Conservation (phyloP, 2,888 invertebrate species). For the Ormia ochracea region DNA sequence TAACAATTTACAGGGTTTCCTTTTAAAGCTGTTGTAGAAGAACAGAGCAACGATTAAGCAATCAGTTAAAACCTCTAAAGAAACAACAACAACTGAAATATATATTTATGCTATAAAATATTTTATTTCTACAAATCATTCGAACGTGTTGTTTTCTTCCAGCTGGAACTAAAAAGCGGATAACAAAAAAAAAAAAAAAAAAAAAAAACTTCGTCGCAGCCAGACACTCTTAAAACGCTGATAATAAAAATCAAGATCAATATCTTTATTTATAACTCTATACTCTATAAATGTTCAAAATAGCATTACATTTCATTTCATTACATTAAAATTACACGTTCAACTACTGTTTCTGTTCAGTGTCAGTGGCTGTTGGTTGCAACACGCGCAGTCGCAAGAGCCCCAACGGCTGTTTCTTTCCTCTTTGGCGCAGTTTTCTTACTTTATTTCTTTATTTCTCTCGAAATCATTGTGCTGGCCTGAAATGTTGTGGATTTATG, state of each 20-base stretch:
- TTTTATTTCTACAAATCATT: slow-evolving; percentile 15
- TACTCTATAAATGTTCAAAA: slow-evolving; percentile 62
- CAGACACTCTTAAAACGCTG: slow-evolving; percentile 11
- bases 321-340: slow-evolving; percentile 52
- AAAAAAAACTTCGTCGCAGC: not conserved
- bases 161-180: not conserved
- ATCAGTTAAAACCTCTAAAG: slow-evolving; percentile 39
- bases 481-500: slow-evolving; percentile 37
- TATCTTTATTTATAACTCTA: slow-evolving; percentile 63
- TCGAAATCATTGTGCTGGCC: slow-evolving; percentile 12
- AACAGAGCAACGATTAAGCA: slow-evolving; percentile 46
- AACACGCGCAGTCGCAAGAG: slow-evolving; percentile 16
- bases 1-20: not conserved
- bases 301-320: slow-evolving; percentile 53
- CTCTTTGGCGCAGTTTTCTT: not conserved
- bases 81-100: slow-evolving; percentile 9
- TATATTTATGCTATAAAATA: not conserved
- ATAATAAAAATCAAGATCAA: slow-evolving; percentile 61
- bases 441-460: not conserved
- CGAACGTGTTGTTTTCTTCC: slow-evolving; percentile 33
- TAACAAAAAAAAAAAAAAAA: too few species aligned
- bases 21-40: not conserved
- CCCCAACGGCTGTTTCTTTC: slow-evolving; percentile 39
- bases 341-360: slow-evolving; percentile 53
- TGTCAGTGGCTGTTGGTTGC: slow-evolving; percentile 16